phyloP scores from a whole-genome alignment of 2,113 vertebrate species.

The Melanerpes aurifrons region DNA sequence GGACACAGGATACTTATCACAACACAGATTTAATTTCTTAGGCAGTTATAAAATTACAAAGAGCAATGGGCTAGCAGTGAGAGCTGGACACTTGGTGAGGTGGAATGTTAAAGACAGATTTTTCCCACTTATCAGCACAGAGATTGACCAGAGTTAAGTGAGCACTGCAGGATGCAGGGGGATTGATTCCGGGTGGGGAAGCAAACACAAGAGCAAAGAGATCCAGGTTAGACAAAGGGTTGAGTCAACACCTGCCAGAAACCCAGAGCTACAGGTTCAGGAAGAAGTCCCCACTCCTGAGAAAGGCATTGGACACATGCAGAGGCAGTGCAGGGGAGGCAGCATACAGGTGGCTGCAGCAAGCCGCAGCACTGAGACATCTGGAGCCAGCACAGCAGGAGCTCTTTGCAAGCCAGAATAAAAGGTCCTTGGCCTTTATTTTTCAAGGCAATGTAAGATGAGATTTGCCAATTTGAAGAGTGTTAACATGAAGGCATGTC shows the following conservation, averaged over 20 bases:
- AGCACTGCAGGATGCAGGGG: neutral
- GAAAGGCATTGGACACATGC: neutral
- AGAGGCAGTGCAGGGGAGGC: neutral
- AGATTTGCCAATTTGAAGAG: neutral
- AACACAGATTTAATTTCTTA: conserved; percentile 62
- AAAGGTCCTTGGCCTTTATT: neutral
- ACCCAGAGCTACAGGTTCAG: neutral
- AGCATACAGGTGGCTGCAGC: neutral
- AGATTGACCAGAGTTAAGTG: neutral
- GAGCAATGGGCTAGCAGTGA: neutral
- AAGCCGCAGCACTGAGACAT: conserved; percentile 17
- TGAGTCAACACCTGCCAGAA: neutral
- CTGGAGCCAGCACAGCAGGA: neutral
- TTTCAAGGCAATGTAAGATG: neutral
- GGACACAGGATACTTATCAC: conserved; percentile 28
- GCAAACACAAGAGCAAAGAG: conserved; percentile 17
- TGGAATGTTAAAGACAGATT: conserved; percentile 1
- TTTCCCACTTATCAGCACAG: neutral
- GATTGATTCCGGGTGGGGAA: neutral
- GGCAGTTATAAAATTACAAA: conserved; percentile 61
- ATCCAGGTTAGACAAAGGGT: neutral
- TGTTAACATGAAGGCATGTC: neutral
- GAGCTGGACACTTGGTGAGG: neutral
- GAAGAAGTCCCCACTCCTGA: neutral
- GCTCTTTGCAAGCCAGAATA: neutral